Conservation (phyloP, 2,888 invertebrate species). For the Monoplex corrugatus region DNA sequence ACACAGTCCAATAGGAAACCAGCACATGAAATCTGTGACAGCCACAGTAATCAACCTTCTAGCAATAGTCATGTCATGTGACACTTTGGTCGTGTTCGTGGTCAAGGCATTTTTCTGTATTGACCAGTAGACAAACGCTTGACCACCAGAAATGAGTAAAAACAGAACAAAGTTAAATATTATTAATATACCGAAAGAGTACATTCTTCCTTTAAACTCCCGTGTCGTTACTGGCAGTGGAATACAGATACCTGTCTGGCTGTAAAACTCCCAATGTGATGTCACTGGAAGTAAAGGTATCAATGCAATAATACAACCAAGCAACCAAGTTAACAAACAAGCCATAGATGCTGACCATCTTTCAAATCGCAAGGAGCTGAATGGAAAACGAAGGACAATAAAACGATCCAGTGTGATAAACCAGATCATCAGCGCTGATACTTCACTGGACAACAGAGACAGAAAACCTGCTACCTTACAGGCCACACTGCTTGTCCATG, state of each 20-base stretch:
- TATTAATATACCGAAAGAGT: neutral
- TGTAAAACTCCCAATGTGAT: neutral
- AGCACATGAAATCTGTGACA: neutral
- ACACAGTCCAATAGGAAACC: neutral
- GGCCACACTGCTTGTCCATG: neutral
- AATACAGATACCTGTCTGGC: conserved; percentile 5
- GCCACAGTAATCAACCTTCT: neutral
- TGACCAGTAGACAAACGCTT: neutral
- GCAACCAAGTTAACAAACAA: neutral
- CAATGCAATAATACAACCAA: neutral
- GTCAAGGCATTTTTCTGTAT: neutral
- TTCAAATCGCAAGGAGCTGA: neutral
- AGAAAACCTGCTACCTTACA: neutral
- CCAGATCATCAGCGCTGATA: neutral
- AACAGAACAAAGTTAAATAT: neutral
- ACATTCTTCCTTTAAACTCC: neutral
- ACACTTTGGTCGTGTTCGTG: neutral
- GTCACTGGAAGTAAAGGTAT: neutral
- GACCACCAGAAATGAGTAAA: neutral
- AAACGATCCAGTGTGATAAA: neutral
- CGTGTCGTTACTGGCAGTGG: neutral
- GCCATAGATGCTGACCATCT: neutral
- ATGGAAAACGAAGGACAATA: neutral
- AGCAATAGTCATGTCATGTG: neutral
- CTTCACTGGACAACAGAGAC: neutral